A percentile compares a stretch with the other conserved stretches of the same genome.
Conservation (phyloP, 2,113 vertebrate genomes). For the human region DNA sequence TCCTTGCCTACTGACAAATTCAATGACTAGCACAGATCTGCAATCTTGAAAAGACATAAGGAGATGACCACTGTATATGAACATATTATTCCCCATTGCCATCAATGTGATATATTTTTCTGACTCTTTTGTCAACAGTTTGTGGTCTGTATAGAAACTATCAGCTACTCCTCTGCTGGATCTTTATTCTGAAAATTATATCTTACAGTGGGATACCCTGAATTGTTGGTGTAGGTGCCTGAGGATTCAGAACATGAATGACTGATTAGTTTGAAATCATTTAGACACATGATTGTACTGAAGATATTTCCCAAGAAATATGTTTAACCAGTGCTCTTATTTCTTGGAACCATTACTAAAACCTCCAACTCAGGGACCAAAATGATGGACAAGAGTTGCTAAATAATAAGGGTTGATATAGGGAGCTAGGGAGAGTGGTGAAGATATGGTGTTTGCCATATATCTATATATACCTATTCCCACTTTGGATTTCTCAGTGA, state of each 20-base stretch:
- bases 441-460: background rate
- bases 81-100: conserved; percentile 21
- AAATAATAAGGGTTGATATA: background rate
- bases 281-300: background rate
- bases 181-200: conserved; percentile 13
- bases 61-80: background rate
- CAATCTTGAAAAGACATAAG: conserved; percentile 29
- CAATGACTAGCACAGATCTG: background rate
- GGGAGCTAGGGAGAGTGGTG: background rate
- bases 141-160: background rate
- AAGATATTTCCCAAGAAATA: conserved; percentile 26
- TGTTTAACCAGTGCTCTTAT: background rate
- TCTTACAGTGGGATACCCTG: background rate
- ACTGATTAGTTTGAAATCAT: background rate
- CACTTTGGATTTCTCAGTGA: background rate
- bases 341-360: conserved; percentile 3
- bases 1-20: background rate
- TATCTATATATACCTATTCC: background rate
- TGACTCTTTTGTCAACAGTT: conserved; percentile 40
- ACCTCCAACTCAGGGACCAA: background rate
- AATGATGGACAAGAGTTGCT: background rate
- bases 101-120: background rate
- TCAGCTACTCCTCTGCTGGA: background rate
- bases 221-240: background rate
- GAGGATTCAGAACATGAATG: background rate